Evolutionary conservation across 2,113 vertebrate genomes (phyloP), one percentile per base, ranked within the genome.

Genomic region (Merops nubicus): DNA sequence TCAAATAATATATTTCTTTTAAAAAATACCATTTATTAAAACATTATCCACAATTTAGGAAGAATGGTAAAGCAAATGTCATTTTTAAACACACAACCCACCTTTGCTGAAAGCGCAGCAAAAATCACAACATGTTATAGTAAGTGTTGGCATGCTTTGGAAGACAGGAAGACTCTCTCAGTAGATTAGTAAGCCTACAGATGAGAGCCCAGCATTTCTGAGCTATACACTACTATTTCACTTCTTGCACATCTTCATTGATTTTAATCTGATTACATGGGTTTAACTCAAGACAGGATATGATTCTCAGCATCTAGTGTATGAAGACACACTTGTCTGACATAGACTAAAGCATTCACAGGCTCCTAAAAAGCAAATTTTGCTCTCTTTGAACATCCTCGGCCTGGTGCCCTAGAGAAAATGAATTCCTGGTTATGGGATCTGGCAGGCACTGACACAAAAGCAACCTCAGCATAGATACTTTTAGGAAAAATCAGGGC

Each of bases 1-100:
- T 97, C 82, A 98, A 98, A 98, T 98, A 97, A 97, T 97, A 93
- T 97, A 97, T 97, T 98, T 98, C 95, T 97, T 98, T 96, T 94
- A 0, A 76, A 97, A 43, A 97, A 97, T 94, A 97, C 80, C 95
- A 85, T 97, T 97, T 96, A 98, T 97, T 97, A 97, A 98, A 97
- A 94, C 89, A 97, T 97, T 96, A 97, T 88, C 93, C 65, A 73
- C 79, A 94, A 93, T 94, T 97, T 94, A 97, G 76, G 88, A 83
- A 97, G 80, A 97, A 96, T 88, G 75, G 93, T 96, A 97, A 97
- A 96, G 95, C 90, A 97, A 97, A 97, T 97, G 89, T 97, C 97
- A 97, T 95, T 91, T 97, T 96, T 96, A 97, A 97, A 97, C 63
- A 96, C 84, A 89, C 7, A 2, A 80, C 81, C 67, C 65, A 89